Evolutionary conservation across 2,797 vertebrate genomes (phyloP).

Genomic region (Esox lucius): DNA sequence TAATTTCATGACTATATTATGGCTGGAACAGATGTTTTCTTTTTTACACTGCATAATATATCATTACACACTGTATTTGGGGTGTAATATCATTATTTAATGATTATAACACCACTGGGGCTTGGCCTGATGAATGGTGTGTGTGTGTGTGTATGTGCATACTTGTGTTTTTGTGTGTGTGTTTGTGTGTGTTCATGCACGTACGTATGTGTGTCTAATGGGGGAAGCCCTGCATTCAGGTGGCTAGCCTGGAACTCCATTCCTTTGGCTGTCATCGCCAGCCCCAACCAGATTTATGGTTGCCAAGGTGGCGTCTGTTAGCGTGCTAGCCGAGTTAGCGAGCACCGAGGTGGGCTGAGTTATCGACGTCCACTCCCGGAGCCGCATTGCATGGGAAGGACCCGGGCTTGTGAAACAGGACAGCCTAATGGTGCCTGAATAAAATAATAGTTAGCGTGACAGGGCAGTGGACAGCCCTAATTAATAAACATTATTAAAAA

Average conservation of each 20-base stretch:
- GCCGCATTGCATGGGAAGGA: slow-evolving; percentile 29
- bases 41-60: slow-evolving; percentile 39
- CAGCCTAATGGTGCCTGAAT: slow-evolving; percentile 60
- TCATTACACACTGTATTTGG: slow-evolving; percentile 42
- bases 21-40: slow-evolving; percentile 40
- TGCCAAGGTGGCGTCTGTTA: slow-evolving; percentile 34
- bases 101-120: slow-evolving; percentile 40
- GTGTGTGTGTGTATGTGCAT: not conserved
- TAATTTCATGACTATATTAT: slow-evolving; percentile 46
- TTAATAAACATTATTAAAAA: slow-evolving; percentile 68
- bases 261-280: slow-evolving; percentile 38
- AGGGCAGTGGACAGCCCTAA: slow-evolving; percentile 53
- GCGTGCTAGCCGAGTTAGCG: slow-evolving; percentile 8
- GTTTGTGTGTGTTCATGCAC: slow-evolving; percentile 2
- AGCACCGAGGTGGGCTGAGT: slow-evolving; percentile 31
- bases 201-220: slow-evolving; percentile 12
- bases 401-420: slow-evolving; percentile 31
- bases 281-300: slow-evolving; percentile 39
- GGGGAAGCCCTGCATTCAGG: no score
- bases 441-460: slow-evolving; percentile 54
- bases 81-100: slow-evolving; percentile 42
- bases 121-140: slow-evolving; percentile 11
- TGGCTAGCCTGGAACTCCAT: slow-evolving; percentile 23
- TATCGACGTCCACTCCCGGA: slow-evolving; percentile 24
- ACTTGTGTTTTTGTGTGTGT: slow-evolving; percentile 3